Conservation (phyloP, 2,888 invertebrate genomes). For the Cabera pusaria region DNA sequence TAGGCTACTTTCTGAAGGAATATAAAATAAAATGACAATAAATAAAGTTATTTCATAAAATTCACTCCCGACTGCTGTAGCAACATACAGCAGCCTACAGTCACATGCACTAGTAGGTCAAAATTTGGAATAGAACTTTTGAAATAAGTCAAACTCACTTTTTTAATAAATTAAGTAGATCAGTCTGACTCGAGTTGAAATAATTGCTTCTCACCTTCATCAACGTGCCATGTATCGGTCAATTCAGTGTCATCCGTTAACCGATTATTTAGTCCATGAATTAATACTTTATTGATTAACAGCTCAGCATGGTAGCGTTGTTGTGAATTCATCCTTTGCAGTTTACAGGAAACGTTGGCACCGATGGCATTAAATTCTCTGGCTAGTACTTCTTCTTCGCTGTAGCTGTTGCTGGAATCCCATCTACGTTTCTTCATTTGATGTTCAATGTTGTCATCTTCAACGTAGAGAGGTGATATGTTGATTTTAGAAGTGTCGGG, state of each 20-base stretch:
- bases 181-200: too few species aligned
- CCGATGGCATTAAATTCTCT: conserved; percentile 45
- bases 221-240: conserved; percentile 33
- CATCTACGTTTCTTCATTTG: conserved; percentile 8
- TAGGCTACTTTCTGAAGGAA: too few species aligned
- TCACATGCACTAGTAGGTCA: too few species aligned
- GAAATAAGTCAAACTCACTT: too few species aligned
- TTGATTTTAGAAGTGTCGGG: conserved; percentile 8
- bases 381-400: conserved; percentile 27
- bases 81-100: too few species aligned
- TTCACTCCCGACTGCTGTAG: too few species aligned
- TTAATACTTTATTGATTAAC: conserved; percentile 48
- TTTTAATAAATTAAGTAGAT: too few species aligned
- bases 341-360: conserved; percentile 45
- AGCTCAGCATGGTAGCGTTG: conserved; percentile 47
- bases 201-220: conserved; percentile 10
- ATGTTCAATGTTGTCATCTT: conserved; percentile 7
- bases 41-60: too few species aligned
- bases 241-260: conserved; percentile 44
- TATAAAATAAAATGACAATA: too few species aligned
- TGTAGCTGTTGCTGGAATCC: neutral
- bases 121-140: too few species aligned
- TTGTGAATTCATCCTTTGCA: conserved; percentile 42
- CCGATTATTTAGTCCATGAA: conserved; percentile 40
- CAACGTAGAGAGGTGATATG: conserved; percentile 11